Evolutionary conservation across 1,140 invertebrate genomes (phyloP), one percentile per base, ranked within the genome.

Genomic region (Diabrotica virgifera): DNA sequence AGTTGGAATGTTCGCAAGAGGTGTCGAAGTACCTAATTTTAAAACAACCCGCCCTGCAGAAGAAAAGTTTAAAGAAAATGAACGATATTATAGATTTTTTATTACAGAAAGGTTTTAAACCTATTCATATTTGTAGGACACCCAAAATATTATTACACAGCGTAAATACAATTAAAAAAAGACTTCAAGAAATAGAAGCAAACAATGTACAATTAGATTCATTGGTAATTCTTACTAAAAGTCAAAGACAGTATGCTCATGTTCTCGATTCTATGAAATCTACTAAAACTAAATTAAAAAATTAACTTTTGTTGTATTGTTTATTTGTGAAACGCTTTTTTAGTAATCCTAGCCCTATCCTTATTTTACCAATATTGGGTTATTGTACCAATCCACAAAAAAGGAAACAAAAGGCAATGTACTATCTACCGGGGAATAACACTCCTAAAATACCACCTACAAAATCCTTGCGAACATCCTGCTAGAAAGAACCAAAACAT

Each of bases 11-110:
- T 52, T 76, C 56, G 36, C 62, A 76, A 2, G 75, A 69, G 52
- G 72, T 78, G 57, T 72, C 78, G 0, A 76, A 79, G 53, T 71
- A 63, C 12, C 74, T 85, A 58, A 79, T 81, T 67, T 65, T 68
- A 14, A 81, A 74, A 65, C 77, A 82, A 65, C 82, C 82, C 6
- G 76, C 77, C 6, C 72, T 84, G 53, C 70, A 78, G 63, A 77
- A 75, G 35, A 81, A 82, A 13, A 79, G 78, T 51, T 78, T 82
- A 10, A 77, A 76, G 6, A 84, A 83, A 74, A 76, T 83, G 59
- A 74, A 82, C 60, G 79, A 82, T 67, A 79, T 83, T 10, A 72
- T 85, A 6, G 81, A 84, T 71, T 84, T 83, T 55, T 66, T 85
- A 4, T 77, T 77, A 60, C 76, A 73, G 38, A 75, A 79, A 56